A percentile compares a stretch with the other conserved stretches of the same genome.
phyloP scores from a whole-genome alignment of 2,113 vertebrate species.

The Oryctolagus cuniculus region mOryCun1.1 NC_091435.1:90823001-90823500 shows the following conservation, averaged over 20 bases:
- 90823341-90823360: not conserved
- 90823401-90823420: not conserved
- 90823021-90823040: not conserved
- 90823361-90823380: not conserved
- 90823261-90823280: not conserved
- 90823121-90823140: constrained; percentile 50
- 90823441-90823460: not conserved
- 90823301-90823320: not conserved
- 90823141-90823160: constrained; percentile 42
- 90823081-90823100: constrained; percentile 9
- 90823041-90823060: not conserved
- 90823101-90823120: constrained; percentile 24
- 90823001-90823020: not conserved
- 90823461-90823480: not conserved
- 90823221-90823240: not conserved
- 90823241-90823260: not conserved
- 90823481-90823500: not conserved
- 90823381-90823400: not conserved
- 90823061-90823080: not conserved
- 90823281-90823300: not conserved
- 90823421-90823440: not conserved
- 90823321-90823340: not conserved
- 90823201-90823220: not conserved
- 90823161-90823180: constrained; percentile 32
- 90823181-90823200: not conserved